Conservation (phyloP, 53 echinoderm and acorn worm species). For the Patiria pectinifera region DNA sequence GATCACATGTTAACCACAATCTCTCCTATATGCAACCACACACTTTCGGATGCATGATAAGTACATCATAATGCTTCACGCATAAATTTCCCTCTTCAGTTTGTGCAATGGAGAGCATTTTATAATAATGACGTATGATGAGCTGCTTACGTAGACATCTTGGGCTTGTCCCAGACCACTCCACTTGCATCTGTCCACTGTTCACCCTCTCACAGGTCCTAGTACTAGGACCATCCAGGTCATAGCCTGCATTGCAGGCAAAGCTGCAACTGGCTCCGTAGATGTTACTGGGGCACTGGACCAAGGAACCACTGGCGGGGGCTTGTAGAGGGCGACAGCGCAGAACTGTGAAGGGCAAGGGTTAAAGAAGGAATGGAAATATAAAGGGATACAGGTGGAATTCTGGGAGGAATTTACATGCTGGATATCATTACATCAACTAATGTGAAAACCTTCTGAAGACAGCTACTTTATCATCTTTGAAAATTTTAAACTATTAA, state of each 20-base stretch:
- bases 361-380: not conserved
- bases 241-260: constrained; percentile 82
- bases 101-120: too few relatives aligned
- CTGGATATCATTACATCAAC: not conserved
- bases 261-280: constrained; percentile 76
- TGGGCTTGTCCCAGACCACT: constrained; percentile 31
- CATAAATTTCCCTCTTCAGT: too few relatives aligned
- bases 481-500: too few relatives aligned
- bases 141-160: constrained; percentile 23
- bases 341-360: constrained; percentile 55
- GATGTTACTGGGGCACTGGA: constrained; percentile 66
- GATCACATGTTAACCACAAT: too few relatives aligned
- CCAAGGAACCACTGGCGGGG: constrained; percentile 77
- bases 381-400: too few relatives aligned
- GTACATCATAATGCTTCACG: too few relatives aligned
- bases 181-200: not conserved
- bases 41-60: too few relatives aligned
- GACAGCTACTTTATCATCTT: too few relatives aligned
- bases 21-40: too few relatives aligned
- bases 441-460: too few relatives aligned
- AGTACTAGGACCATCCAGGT: constrained; percentile 61
- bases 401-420: not conserved
- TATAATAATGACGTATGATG: too few relatives aligned
- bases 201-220: constrained; percentile 62
- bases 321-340: constrained; percentile 79